A percentile compares a stretch with the other conserved stretches of the same genome.
Evolutionary conservation across 2,797 vertebrate genomes (phyloP).

Genomic region (Diglossa cyanea): DNA sequence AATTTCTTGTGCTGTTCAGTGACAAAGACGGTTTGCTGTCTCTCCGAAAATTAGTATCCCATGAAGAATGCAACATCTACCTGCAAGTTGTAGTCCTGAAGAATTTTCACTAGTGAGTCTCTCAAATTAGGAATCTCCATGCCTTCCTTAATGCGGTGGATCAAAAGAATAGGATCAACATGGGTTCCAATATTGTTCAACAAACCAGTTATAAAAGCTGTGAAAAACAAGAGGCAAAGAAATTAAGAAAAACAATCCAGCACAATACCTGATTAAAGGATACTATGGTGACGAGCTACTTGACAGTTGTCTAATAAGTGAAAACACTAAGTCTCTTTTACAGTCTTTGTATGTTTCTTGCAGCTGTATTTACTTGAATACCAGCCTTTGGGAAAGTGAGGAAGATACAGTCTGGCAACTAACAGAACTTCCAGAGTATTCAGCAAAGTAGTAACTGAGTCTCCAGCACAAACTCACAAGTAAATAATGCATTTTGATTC

Average conservation of each 20-base stretch:
- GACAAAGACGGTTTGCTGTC: neutral
- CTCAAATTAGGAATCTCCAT: constrained; percentile 98
- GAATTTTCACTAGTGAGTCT: constrained; percentile 96
- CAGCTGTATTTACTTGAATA: neutral
- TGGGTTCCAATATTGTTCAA: constrained; percentile 98
- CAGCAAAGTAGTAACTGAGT: neutral
- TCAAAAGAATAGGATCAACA: constrained; percentile 95
- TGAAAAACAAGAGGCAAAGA: neutral
- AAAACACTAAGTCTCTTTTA: neutral
- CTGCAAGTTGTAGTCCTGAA: constrained; percentile 98
- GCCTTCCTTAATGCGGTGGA: constrained; percentile 96
- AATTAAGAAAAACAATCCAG: neutral
- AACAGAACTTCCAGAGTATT: neutral
- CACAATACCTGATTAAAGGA: neutral
- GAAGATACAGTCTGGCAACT: neutral
- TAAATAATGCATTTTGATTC: neutral
- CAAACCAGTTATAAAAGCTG: constrained; percentile 97
- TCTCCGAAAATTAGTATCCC: neutral
- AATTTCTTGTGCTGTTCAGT: neutral
- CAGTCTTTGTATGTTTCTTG: neutral
- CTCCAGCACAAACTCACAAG: neutral
- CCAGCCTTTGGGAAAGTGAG: neutral
- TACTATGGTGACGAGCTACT: neutral
- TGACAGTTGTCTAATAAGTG: neutral
- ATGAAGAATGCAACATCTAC: constrained; percentile 64